phyloP scores from a whole-genome alignment of 2,888 invertebrate species.

The Athripsodes cinereus region DNA sequence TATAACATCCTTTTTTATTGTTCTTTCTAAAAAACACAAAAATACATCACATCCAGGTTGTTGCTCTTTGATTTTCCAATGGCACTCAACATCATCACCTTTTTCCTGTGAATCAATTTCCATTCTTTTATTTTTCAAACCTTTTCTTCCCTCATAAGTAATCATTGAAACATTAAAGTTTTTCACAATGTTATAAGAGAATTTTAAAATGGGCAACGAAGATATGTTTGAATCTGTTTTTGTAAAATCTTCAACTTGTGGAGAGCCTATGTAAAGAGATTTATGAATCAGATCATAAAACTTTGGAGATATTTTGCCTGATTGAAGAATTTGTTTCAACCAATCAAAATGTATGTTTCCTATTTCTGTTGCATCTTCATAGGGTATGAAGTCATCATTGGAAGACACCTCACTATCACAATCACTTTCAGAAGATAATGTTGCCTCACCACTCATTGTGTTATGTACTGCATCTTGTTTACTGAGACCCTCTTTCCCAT shows the following conservation, averaged over 20 bases:
- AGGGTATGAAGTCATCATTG: not conserved
- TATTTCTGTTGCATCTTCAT: not conserved
- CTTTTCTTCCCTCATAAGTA: constrained; percentile 40
- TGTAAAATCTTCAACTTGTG: constrained; percentile 66
- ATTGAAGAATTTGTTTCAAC: constrained; percentile 58
- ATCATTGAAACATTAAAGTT: constrained; percentile 38
- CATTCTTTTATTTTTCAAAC: constrained; percentile 36
- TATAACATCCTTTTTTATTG: constrained; percentile 38
- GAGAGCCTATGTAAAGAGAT: constrained; percentile 57
- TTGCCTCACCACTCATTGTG: not conserved
- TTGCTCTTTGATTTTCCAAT: constrained; percentile 7
- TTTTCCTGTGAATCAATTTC: constrained; percentile 32
- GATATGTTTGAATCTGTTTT: constrained; percentile 54
- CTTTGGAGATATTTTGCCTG: constrained; percentile 56
- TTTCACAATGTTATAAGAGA: constrained; percentile 49
- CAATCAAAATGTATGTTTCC: constrained; percentile 36
- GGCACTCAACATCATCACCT: constrained; percentile 15
- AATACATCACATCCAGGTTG: constrained; percentile 36
- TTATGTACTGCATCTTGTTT: not conserved
- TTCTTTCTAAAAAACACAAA: constrained; percentile 42
- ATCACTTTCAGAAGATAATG: not conserved
- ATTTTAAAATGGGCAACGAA: constrained; percentile 55
- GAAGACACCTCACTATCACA: not conserved
- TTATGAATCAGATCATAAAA: constrained; percentile 65
- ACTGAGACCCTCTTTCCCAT: not conserved